Conservation (phyloP, 30 jellyfish, hydroid and myxozoan genomes). For the Turritopsis dohrnii region DNA sequence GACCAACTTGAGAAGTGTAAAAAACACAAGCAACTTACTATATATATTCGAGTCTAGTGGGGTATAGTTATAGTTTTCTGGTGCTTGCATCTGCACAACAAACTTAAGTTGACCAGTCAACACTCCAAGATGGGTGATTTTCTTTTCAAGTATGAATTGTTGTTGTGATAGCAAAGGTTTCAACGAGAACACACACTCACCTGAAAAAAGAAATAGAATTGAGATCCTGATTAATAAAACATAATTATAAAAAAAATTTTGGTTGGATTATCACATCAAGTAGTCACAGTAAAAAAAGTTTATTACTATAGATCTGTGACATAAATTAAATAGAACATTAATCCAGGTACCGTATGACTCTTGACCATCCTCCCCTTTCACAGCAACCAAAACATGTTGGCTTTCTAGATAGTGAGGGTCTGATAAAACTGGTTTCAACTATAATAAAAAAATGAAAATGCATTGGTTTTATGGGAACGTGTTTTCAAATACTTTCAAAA, state of each 20-base stretch:
- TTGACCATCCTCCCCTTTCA: slow-evolving; percentile 92
- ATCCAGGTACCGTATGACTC: slow-evolving; percentile 72
- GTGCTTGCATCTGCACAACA: slow-evolving; percentile 4
- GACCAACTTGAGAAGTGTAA: background rate
- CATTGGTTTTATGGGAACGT: background rate
- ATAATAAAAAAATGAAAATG: background rate
- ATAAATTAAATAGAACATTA: background rate
- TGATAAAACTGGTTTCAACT: slow-evolving; percentile 80
- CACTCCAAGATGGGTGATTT: slow-evolving; percentile 76
- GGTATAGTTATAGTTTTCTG: background rate
- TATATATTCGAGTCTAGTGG: background rate
- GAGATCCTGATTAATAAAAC: no score
- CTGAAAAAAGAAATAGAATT: slow-evolving; percentile 26
- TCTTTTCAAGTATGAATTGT: slow-evolving; percentile 30
- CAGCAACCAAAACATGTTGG: slow-evolving; percentile 71
- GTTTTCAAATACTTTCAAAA: background rate
- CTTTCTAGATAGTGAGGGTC: slow-evolving; percentile 65
- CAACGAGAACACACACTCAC: slow-evolving; percentile 82
- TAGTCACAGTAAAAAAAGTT: no score
- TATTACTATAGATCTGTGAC: no score
- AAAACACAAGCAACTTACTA: background rate
- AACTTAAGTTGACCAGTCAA: slow-evolving; percentile 72
- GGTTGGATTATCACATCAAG: no score
- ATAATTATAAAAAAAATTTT: no score
- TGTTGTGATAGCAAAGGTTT: slow-evolving; percentile 39